Evolutionary conservation across 2,888 invertebrate species (phyloP), one percentile per base, ranked within the genome.

Genomic region (Thera britannica): DNA sequence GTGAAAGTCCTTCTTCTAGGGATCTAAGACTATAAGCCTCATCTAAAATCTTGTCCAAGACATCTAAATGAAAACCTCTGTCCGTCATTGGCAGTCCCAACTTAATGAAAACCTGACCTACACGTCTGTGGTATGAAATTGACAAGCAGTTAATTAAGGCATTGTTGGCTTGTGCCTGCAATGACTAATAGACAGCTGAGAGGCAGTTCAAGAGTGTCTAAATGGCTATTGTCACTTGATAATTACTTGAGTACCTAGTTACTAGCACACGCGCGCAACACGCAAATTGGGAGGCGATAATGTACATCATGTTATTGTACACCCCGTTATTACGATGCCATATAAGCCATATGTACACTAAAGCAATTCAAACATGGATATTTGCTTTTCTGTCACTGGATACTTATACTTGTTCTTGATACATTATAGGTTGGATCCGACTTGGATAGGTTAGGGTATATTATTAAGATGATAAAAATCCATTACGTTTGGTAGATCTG

Each of bases 81-180:
- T 38, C 52, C 23, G 34, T 34, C 34, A 52, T 52, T 9, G 34
- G 2, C 1, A 7, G 34, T 8, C 34, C 2, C 54, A 35, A 35
- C 36, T 36, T 55, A 11, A 55, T 55, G 6, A 55, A 55, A 36
- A 9, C 36, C 35, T 55, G 35, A 35, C 55, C 8, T 34, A 51
- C n/a, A 8, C n/a, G 23, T 8, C 8, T 52, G 8, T 8, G 52
- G 52, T 52, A 8, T 34, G 34, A 52, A 52, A 34, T 9, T 52
- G 52, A 52, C 52, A 52, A 52, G 52, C 52, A 4, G 52, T 52
- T 52, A 52, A 52, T 52, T 52, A 52, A 52, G 52, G 8, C 5
- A 52, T 52, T 52, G 52, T 34, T 52, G 51, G 52, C 52, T 52
- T 46, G 12, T 51, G 11, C 23, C 23, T 23, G 12, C 3, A 51